These are phyloP conservation scores for Pituophis catenifer DNA, from an alignment of 2,113 vertebrate genomes.

Conservation along the genomic window DNA sequence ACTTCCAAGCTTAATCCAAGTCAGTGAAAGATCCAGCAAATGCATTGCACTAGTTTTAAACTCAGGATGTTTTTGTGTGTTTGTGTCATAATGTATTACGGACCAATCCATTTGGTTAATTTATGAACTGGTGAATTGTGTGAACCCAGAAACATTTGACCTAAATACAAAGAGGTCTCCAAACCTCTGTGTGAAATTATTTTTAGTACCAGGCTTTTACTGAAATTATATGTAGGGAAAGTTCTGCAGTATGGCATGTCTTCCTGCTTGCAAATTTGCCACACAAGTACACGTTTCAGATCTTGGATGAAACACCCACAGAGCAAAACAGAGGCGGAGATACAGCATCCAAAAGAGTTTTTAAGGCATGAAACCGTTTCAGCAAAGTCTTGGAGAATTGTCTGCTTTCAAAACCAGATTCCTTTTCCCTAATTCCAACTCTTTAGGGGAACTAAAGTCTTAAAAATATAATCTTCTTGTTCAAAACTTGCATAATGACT, in stretches of 20 bases:
- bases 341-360: background rate
- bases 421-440: background rate
- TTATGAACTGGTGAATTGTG: background rate
- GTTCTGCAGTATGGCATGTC: background rate
- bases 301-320: background rate
- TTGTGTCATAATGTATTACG: background rate
- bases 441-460: background rate
- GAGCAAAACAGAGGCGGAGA: background rate
- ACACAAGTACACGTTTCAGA: background rate
- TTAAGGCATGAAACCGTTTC: background rate
- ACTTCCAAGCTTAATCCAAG: background rate
- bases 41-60: background rate
- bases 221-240: background rate
- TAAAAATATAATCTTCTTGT: background rate
- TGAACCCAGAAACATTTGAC: background rate
- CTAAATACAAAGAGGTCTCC: background rate
- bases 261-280: background rate
- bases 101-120: background rate
- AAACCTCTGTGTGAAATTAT: background rate
- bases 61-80: background rate
- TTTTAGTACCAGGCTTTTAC: background rate
- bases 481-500: background rate
- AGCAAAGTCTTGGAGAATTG: background rate
- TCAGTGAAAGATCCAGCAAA: background rate
- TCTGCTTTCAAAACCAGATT: background rate